Conservation (phyloP, 2,888 invertebrate genomes). For the Heteropelma amictum region DNA sequence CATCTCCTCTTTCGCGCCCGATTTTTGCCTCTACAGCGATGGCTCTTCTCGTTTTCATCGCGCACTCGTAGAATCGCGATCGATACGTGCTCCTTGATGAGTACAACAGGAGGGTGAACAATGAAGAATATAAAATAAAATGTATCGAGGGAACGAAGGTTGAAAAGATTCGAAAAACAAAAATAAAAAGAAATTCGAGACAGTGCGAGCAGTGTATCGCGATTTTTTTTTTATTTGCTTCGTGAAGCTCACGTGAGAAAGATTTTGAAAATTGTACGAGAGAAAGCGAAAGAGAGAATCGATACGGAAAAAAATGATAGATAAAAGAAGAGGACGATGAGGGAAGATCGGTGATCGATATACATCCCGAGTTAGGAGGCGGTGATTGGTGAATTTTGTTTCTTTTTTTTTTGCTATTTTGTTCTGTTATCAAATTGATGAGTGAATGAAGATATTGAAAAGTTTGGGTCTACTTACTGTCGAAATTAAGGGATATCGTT, state of each 20-base stretch:
- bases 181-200: constrained; percentile 10
- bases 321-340: constrained; percentile 57
- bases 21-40: not conserved
- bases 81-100: constrained; percentile 69
- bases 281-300: constrained; percentile 31
- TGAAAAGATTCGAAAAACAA: constrained; percentile 57
- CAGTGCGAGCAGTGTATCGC: constrained; percentile 14
- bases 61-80: constrained; percentile 54
- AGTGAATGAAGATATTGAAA: constrained; percentile 11
- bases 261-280: constrained; percentile 33
- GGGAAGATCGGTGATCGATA: constrained; percentile 69
- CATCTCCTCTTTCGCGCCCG: constrained; percentile 23
- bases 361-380: constrained; percentile 72
- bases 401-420: constrained; percentile 24
- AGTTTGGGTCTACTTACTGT: constrained; percentile 88
- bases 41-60: not conserved
- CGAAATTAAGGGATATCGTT: constrained; percentile 97
- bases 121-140: constrained; percentile 53
- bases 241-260: constrained; percentile 32
- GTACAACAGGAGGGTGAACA: constrained; percentile 54
- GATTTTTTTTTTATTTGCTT: constrained; percentile 2
- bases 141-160: constrained; percentile 12
- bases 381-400: constrained; percentile 37
- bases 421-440: constrained; percentile 39
- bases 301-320: constrained; percentile 53